phyloP scores from a whole-genome alignment of 1,140 invertebrate species.

The Papilio dardanus region DNA sequence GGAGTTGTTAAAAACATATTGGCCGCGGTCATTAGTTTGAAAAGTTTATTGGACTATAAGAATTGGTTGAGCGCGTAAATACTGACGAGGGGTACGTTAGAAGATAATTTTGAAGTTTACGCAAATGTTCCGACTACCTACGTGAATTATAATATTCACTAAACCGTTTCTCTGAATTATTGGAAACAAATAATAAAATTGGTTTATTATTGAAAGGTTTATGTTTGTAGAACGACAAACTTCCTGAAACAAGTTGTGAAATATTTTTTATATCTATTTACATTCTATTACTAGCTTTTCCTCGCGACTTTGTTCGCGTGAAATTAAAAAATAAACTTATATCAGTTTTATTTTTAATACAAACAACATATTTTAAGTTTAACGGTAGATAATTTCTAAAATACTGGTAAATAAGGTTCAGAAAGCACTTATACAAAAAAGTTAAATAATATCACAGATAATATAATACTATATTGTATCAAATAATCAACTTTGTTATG shows the following conservation, averaged over 20 bases:
- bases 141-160: neutral
- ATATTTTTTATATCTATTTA: neutral
- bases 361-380: too few species aligned
- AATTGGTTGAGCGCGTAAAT: slow-evolving; percentile 31
- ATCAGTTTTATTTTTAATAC: too few species aligned
- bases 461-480: too few species aligned
- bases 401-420: too few species aligned
- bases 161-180: slow-evolving; percentile 12
- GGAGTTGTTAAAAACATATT: slow-evolving; percentile 38
- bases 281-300: neutral
- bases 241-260: neutral
- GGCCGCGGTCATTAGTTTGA: slow-evolving; percentile 32
- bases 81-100: slow-evolving; percentile 29
- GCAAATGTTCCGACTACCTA: slow-evolving; percentile 14
- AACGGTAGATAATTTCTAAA: too few species aligned
- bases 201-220: slow-evolving; percentile 6
- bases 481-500: too few species aligned
- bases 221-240: neutral
- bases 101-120: slow-evolving; percentile 36
- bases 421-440: too few species aligned
- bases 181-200: slow-evolving; percentile 19
- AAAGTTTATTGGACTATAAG: slow-evolving; percentile 35
- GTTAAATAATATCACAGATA: too few species aligned
- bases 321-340: neutral
- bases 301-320: neutral